Evolutionary conservation across 2,797 vertebrate genomes (phyloP).

Genomic region (Calcarius lapponicus): DNA sequence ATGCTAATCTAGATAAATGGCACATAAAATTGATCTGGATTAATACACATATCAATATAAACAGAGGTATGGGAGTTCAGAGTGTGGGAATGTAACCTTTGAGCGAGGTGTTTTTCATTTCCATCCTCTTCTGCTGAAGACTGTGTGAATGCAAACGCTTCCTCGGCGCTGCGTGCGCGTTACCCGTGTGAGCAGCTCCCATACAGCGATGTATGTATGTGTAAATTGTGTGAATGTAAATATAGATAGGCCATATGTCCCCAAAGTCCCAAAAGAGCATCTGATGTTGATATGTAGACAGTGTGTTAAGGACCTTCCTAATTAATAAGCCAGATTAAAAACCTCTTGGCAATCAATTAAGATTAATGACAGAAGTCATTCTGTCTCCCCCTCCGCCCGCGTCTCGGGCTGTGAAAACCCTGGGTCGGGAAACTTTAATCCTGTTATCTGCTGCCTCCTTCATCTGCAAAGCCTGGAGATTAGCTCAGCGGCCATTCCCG

Average conservation of each 20-base stretch:
- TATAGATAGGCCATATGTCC: constrained; percentile 63
- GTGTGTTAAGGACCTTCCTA: constrained; percentile 68
- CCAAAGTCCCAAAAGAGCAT: constrained; percentile 70
- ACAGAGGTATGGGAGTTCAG: neutral
- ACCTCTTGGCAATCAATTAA: constrained; percentile 81
- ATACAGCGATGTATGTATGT: constrained; percentile 21
- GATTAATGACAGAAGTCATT: constrained; percentile 78
- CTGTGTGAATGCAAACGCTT: neutral
- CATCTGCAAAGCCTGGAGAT: constrained; percentile 76
- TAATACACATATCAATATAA: neutral
- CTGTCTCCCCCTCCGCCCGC: constrained; percentile 50
- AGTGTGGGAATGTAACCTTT: neutral
- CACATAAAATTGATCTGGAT: neutral
- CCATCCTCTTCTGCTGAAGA: neutral
- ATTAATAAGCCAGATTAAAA: constrained; percentile 79
- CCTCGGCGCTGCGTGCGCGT: neutral
- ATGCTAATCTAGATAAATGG: neutral
- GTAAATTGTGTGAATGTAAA: constrained; percentile 61
- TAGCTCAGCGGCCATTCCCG: constrained; percentile 83
- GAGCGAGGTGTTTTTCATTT: neutral
- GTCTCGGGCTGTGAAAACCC: constrained; percentile 70
- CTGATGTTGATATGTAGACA: constrained; percentile 69
- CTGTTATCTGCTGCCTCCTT: constrained; percentile 85
- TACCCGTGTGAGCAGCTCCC: neutral
- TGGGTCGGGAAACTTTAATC: constrained; percentile 80